Evolutionary conservation across 2,797 vertebrate genomes (phyloP).

Genomic region (Notamacropus eugenii): DNA sequence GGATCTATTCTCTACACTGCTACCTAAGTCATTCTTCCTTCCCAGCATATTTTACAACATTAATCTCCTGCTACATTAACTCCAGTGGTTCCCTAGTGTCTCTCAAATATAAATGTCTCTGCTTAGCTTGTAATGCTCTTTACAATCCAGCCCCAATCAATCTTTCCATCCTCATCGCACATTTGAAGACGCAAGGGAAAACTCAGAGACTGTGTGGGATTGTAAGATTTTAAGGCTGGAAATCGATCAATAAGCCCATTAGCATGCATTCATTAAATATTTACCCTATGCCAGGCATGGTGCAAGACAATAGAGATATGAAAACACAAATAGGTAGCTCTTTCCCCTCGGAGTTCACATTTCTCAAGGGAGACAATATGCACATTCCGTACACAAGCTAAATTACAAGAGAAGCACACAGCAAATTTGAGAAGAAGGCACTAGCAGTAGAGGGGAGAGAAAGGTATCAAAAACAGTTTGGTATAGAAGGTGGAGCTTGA

Average conservation of each 20-base stretch:
- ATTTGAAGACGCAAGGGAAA: background rate
- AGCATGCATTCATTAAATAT: background rate
- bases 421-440: background rate
- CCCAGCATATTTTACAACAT: background rate
- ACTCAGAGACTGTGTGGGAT: background rate
- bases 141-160: background rate
- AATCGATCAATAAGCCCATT: background rate
- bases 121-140: background rate
- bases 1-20: background rate
- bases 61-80: background rate
- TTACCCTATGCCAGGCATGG: background rate
- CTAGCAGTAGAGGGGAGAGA: background rate
- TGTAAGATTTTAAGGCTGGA: background rate
- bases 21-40: background rate
- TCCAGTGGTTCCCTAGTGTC: background rate
- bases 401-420: background rate
- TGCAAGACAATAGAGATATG: background rate
- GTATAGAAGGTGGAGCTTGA: background rate
- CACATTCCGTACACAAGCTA: background rate
- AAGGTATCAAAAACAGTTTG: background rate
- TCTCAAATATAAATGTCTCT: background rate
- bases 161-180: background rate
- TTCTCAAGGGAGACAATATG: background rate
- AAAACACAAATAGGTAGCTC: background rate
- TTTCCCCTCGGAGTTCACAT: background rate